Conservation (phyloP, 1,140 invertebrate genomes). For the Macrobrachium nipponense region DNA sequence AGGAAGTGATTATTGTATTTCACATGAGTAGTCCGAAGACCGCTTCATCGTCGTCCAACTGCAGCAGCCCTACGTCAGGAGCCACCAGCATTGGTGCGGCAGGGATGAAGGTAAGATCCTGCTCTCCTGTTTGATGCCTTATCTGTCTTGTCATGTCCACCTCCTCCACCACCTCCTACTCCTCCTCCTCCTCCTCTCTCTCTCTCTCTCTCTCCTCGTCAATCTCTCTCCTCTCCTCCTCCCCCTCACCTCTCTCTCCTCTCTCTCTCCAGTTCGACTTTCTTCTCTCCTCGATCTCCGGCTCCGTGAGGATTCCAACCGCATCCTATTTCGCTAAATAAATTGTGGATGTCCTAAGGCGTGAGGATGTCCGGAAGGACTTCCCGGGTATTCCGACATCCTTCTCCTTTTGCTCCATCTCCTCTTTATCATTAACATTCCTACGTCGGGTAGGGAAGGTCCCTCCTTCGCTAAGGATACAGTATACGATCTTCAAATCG, state of each 20-base stretch:
- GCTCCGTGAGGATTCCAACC: not conserved
- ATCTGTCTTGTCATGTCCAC: not conserved
- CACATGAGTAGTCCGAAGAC: slow-evolving; percentile 32
- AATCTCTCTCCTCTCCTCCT: too few species aligned
- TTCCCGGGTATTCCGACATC: too few species aligned
- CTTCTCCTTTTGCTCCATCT: too few species aligned
- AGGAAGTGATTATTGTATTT: slow-evolving; percentile 24
- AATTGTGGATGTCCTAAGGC: too few species aligned
- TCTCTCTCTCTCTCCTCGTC: too few species aligned
- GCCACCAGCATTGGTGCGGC: slow-evolving; percentile 4
- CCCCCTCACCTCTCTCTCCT: not conserved
- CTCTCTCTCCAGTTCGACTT: too few species aligned
- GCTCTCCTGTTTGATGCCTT: not conserved
- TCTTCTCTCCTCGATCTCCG: not conserved
- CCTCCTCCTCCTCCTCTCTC: not conserved
- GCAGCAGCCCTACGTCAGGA: not conserved
- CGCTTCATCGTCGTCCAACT: slow-evolving; percentile 5
- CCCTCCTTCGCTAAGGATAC: too few species aligned
- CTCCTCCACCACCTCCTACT: not conserved
- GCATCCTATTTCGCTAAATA: not conserved
- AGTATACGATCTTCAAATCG: too few species aligned
- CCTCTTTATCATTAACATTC: too few species aligned
- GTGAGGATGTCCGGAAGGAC: too few species aligned
- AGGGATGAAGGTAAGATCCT: slow-evolving; percentile 39
- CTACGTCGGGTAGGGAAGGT: too few species aligned